A percentile compares a stretch with the other conserved stretches of the same genome.
phyloP scores from a whole-genome alignment of 2,888 invertebrate species.

The Terebella lapidaria region DNA sequence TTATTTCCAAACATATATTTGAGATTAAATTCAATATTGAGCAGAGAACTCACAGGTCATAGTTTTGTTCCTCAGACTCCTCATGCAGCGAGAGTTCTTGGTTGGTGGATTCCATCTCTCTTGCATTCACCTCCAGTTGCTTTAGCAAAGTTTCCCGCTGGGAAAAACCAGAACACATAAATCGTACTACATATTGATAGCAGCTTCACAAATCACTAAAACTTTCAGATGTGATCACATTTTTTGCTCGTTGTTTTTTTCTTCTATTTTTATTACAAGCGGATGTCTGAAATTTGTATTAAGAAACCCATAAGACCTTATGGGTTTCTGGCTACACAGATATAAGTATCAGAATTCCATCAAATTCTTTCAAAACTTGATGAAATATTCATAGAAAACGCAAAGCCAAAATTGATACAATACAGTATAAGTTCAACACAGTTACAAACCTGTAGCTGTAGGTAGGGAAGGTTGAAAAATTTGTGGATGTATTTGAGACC shows the following conservation, averaged over 20 bases:
- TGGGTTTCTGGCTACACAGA: no score
- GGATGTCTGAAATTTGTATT: no score
- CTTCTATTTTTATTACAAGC: no score
- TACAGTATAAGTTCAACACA: background rate
- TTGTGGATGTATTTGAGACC: conserved; percentile 87
- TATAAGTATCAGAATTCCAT: no score
- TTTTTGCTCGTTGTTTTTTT: no score
- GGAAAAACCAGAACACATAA: conserved; percentile 20
- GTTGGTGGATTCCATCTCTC: conserved; percentile 71
- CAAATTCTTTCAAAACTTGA: no score
- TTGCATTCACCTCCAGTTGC: conserved; percentile 78
- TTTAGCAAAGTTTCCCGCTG: conserved; percentile 71
- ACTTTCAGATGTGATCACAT: no score
- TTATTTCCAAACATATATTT: no score
- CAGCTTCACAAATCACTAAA: background rate
- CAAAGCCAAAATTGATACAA: no score
- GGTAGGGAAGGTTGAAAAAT: conserved; percentile 90
- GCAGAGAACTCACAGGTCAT: conserved; percentile 53
- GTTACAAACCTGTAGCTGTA: conserved; percentile 70
- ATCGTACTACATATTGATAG: background rate
- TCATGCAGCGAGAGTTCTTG: conserved; percentile 56
- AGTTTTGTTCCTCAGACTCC: conserved; percentile 57
- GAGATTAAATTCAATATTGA: no score
- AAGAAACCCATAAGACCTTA: no score
- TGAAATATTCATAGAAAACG: no score